phyloP scores from a whole-genome alignment of 1,140 invertebrate genomes.

The Eufriesea mexicana region DNA sequence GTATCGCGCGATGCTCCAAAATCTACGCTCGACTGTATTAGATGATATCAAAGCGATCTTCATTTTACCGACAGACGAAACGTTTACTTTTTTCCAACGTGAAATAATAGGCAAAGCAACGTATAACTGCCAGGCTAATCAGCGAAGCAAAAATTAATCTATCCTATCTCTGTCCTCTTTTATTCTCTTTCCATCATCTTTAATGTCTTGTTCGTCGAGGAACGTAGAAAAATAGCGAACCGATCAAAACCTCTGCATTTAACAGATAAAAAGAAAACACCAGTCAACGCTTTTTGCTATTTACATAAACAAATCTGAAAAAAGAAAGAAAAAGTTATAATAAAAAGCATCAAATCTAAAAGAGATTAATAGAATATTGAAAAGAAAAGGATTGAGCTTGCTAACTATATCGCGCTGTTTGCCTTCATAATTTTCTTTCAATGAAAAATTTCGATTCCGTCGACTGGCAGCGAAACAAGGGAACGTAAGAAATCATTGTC shows the following conservation, averaged over 20 bases:
- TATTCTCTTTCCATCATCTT: background rate
- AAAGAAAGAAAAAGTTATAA: background rate
- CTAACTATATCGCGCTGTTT: background rate
- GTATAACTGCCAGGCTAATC: slow-evolving; percentile 68
- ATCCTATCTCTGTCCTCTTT: background rate
- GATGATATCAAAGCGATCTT: slow-evolving; percentile 21
- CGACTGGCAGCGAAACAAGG: slow-evolving; percentile 23
- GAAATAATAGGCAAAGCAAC: slow-evolving; percentile 67
- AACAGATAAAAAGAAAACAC: slow-evolving; percentile 34
- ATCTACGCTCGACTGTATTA: slow-evolving; percentile 28
- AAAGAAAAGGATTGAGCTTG: background rate
- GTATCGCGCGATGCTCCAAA: slow-evolving; percentile 28
- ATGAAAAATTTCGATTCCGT: background rate
- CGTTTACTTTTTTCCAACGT: slow-evolving; percentile 20
- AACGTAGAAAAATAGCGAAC: slow-evolving; percentile 58
- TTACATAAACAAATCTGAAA: background rate
- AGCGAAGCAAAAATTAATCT: slow-evolving; percentile 65
- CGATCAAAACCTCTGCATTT: slow-evolving; percentile 55
- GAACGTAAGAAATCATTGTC: slow-evolving; percentile 33
- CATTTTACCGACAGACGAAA: slow-evolving; percentile 22
- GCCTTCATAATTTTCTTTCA: background rate
- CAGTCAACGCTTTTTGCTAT: slow-evolving; percentile 48
- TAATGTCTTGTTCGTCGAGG: background rate
- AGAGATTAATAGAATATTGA: background rate
- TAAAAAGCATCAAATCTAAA: background rate